These are phyloP conservation scores for Phaethon lepturus DNA, from an alignment of 2,113 vertebrate species.

Conservation along the genomic window DNA sequence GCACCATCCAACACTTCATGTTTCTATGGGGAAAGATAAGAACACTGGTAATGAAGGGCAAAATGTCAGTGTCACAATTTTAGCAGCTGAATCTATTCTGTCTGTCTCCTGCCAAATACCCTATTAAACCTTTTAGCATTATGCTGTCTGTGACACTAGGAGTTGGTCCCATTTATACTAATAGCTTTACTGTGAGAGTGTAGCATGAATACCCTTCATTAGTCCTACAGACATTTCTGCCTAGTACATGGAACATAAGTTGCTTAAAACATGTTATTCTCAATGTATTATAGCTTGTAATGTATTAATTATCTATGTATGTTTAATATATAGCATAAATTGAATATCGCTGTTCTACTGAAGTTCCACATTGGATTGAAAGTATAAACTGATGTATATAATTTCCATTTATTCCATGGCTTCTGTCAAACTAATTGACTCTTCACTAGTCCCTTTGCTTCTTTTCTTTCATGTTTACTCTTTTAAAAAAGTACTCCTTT, in stretches of 20 bases:
- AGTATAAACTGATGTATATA: not conserved
- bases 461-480: not conserved
- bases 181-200: not conserved
- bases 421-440: not conserved
- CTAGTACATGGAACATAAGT: not conserved
- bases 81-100: slow-evolving; percentile 36
- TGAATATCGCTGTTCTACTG: not conserved
- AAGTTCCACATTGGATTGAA: not conserved
- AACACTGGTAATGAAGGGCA: not conserved
- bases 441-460: not conserved
- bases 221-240: slow-evolving; percentile 25
- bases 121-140: slow-evolving; percentile 2
- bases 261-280: not conserved
- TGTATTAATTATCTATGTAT: not conserved
- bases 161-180: slow-evolving; percentile 28
- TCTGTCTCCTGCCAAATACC: slow-evolving; percentile 34
- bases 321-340: not conserved
- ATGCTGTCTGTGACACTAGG: slow-evolving; percentile 5
- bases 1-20: not conserved
- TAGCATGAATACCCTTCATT: not conserved
- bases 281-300: not conserved
- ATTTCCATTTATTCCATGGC: not conserved
- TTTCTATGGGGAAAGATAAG: slow-evolving; percentile 16
- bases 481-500: not conserved
- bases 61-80: slow-evolving; percentile 44